Evolutionary conservation across 2,888 invertebrate genomes (phyloP).

Genomic region (Brachyopa scutellaris): DNA sequence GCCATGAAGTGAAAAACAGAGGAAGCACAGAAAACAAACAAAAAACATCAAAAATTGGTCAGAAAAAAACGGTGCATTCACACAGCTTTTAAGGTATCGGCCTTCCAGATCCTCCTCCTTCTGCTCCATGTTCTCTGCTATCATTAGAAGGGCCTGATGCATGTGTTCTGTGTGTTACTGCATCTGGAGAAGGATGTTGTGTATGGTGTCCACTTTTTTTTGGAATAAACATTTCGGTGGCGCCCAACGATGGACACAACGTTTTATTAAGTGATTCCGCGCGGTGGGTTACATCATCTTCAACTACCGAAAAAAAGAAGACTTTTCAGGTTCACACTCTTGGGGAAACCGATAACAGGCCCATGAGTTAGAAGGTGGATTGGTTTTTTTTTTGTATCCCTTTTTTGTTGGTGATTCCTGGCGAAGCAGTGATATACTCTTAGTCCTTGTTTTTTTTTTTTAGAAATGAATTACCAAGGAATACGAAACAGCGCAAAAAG

Average conservation of each 20-base stretch:
- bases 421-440: background rate
- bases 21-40: slow-evolving; percentile 52
- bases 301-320: slow-evolving; percentile 36
- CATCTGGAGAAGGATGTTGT: slow-evolving; percentile 60
- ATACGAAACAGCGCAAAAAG: slow-evolving; percentile 49
- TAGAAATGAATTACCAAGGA: slow-evolving; percentile 48
- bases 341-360: slow-evolving; percentile 65
- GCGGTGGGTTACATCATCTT: slow-evolving; percentile 68
- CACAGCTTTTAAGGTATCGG: slow-evolving; percentile 26
- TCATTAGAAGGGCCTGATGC: slow-evolving; percentile 39
- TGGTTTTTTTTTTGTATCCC: slow-evolving; percentile 4
- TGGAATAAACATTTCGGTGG: slow-evolving; percentile 43
- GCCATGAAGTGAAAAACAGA: slow-evolving; percentile 29
- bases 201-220: background rate
- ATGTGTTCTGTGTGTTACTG: slow-evolving; percentile 51
- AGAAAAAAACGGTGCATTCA: slow-evolving; percentile 8
- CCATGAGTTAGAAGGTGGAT: slow-evolving; percentile 58
- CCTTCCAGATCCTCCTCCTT: slow-evolving; percentile 52
- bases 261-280: slow-evolving; percentile 67
- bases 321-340: slow-evolving; percentile 57
- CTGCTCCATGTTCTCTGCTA: slow-evolving; percentile 27
- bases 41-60: slow-evolving; percentile 29
- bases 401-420: slow-evolving; percentile 23
- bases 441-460: slow-evolving; percentile 38
- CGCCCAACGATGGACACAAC: slow-evolving; percentile 65